Evolutionary conservation across 2,113 vertebrate species (phyloP), one percentile per base, ranked within the genome.

Genomic region (Gallinago undulata): DNA sequence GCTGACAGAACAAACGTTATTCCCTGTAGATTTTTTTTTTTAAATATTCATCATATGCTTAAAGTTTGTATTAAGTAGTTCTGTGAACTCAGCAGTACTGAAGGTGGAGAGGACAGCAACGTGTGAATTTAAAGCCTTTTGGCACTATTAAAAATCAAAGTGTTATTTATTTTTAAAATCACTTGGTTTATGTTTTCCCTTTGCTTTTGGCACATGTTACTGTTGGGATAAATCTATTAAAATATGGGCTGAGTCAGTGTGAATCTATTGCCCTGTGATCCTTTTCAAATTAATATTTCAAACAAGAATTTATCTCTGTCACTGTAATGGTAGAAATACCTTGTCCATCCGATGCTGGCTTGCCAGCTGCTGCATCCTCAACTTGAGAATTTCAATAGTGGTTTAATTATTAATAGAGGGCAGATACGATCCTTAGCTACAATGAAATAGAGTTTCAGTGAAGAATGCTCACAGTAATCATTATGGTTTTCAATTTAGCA

Each of bases 201-300:
- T 62, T 83, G 56, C 33, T 91, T 94, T 73, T 82, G 69, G 79
- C 72, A 87, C 60, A 12, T 53, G 59, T 80, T 85, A 85, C 87
- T 93, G 57, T 75, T 89, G 59, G 90, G 82, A 94, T 94, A 79
- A 95, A 85, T 86, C 91, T 93, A 31, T 93, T 90, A 90, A 90
- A 92, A 78, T 73, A 11, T 39, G 70, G 81, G 64, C 91, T 90
- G 87, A 85, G 90, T 88, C 62, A 64, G 33, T 72, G 25, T 63
- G 69, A 84, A 80, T 78, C 67, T 87, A 35, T 75, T 75, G 88
- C 75, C 62, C 48, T 55, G 50, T 74, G 86, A 90, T 66, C 48
- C n/a, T 64, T 53, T 83, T 73, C 33, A 78, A 82, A 89, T 89
- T 89, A 87, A 77, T 90, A 96, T 95, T 97, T 93, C 86, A 97